Evolutionary conservation across 2,888 invertebrate species (phyloP), one percentile per base, ranked within the genome.

Genomic region (Cenopis cana): DNA sequence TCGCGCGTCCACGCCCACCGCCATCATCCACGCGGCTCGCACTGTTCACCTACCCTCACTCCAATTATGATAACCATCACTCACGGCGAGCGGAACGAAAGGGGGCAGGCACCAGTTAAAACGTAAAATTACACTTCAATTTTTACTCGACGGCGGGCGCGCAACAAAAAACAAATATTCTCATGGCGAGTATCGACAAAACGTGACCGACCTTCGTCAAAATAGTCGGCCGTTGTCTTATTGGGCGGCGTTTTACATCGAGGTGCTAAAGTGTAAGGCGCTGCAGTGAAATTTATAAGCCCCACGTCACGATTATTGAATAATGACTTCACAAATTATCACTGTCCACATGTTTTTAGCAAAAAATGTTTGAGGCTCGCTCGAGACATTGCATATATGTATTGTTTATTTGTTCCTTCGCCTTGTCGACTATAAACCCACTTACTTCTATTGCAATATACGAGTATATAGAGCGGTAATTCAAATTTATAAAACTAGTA

Each of bases 91-190:
- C 91, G 93, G 92, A 93, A 93, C 93, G 92, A 93, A 93, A 93
- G 89, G 88, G 92, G 93, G 93, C 91, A 91, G 92, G 89, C 88
- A 91, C 91, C 87, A 84, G 89, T 89, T 92, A 90, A 92, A 92
- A 92, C 91, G 89, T 93, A 89, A 92, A 93, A 93, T 93, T 93
- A 93, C 91, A 88, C 92, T 91, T 92, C 85, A 89, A 92, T 91
- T 92, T 93, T 93, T 89, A 90, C 88, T 89, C 89, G 87, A 85
- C 89, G 87, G 83, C 90, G 86, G 85, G 87, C 91, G 85, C 85
- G 88, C 89, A 90, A 90, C 89, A 93, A 93, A 93, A 93, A 93
- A 93, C 93, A 93, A 93, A 93, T 93, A 93, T 92, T 93, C 93
- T 92, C 93, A 93, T 93, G 92, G 90, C 81, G 86, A 84, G 90